Evolutionary conservation across 2,113 vertebrate genomes (phyloP), one percentile per base, ranked within the genome.

Genomic region (Pongo pygmaeus): DNA sequence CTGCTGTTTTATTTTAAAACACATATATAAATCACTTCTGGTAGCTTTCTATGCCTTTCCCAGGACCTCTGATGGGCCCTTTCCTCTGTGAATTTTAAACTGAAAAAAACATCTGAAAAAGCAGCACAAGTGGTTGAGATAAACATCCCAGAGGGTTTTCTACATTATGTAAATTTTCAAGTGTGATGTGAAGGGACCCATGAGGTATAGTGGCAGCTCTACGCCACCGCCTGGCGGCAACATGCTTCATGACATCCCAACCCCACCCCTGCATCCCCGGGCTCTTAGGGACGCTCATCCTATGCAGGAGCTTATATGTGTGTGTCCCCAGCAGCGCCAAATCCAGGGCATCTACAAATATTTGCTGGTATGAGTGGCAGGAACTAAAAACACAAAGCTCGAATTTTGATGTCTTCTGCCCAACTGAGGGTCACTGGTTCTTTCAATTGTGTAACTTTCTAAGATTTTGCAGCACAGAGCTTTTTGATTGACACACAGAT

Each of bases 181-280:
- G 69, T 32, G 46, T 38, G 48, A 55, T 0, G 40, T 6, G 23
- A 55, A 80, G 79, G 55, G 75, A 9, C 80, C 27, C 14, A 43
- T 0, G 14, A 8, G 0, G 11, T 10, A 22, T 0, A 67, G 86
- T 18, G 5, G 92, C 61, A 50, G 92, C 93, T 98, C 96, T 43
- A 35, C 61, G 80, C 96, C 88, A 89, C 94, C 96, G 74, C 93
- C 96, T 97, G 64, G 84, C 83, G 97, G 97, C 48, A 64, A 57
- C 74, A 89, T 48, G 69, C 40, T 64, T 77, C 23, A 2, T 25
- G 25, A 64, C 93, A 74, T 11, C 83, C 84, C 38, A 3, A 16
- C 50, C 67, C 35, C 55, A 27, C 25, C 64, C 8, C 25, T 38
- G 32, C 9, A 40, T 18, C 13, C 50, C 5, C 3, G 0, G 38